Evolutionary conservation across 2,113 vertebrate genomes (phyloP).

Genomic region (Thinocorus orbignyianus): DNA sequence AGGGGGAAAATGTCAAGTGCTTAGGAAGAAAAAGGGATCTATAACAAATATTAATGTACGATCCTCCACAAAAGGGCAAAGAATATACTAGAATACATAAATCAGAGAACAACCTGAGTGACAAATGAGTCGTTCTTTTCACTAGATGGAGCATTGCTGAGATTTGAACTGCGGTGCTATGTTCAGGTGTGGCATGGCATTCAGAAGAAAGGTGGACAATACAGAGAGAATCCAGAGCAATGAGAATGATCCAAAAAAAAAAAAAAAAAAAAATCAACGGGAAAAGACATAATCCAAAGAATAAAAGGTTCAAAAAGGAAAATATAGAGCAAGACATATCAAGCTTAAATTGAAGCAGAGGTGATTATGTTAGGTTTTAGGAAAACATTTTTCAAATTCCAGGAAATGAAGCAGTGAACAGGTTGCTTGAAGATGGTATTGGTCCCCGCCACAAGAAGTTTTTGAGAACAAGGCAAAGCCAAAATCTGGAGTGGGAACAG

Average conservation of each 20-base stretch:
- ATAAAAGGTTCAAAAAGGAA: background rate
- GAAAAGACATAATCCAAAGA: background rate
- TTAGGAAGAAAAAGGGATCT: slow-evolving; percentile 3
- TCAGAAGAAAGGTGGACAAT: background rate
- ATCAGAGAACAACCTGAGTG: background rate
- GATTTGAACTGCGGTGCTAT: background rate
- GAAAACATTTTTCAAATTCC: background rate
- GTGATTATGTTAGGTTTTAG: background rate
- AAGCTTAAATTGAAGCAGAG: background rate
- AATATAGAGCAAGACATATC: background rate
- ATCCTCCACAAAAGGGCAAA: background rate
- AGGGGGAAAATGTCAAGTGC: background rate
- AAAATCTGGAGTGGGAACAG: background rate
- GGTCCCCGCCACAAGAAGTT: background rate
- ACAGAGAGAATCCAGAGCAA: background rate
- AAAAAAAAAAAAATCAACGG: background rate
- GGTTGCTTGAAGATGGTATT: background rate
- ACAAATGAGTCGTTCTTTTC: background rate
- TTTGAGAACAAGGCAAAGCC: background rate
- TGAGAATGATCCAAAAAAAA: background rate
- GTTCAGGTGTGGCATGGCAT: background rate
- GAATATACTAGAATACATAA: background rate
- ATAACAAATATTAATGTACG: background rate
- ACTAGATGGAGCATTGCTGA: background rate
- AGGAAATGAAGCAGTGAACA: background rate